Base-by-base conservation (phyloP, 2,113 vertebrate genomes). In the Galbula dea region DNA sequence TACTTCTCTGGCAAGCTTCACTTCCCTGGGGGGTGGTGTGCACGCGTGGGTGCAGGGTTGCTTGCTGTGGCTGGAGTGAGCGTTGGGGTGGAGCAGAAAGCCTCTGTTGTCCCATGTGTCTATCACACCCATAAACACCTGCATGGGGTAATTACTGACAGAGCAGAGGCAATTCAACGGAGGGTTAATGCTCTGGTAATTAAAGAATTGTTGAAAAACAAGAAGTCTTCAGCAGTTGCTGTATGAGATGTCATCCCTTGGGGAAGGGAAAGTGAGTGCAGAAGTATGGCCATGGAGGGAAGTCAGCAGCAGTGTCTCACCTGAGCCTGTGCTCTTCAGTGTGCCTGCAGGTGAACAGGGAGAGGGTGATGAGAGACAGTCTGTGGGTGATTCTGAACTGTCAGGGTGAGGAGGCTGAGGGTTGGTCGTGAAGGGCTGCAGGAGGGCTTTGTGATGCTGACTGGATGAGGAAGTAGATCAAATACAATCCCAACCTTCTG, bases 281-380 rank as follows among this genome's bases (percentile, higher is more conserved):
- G 73, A 62, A 78, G 54, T 51, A 29, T 12, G 30, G 71, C 46
- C 17, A 6, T 2, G 6, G 57, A 72, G 48, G 37, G 32, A 41
- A 20, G 20, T 67, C n/a, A 20, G 7, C 49, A 57, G 46, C 0
- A 0, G 18, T 43, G 43, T 54, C 72, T 82, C 4, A 0, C 23
- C 30, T 11, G 20, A 67, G 52, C 29, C 81, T 73, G 18, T 34
- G 52, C 58, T 67, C 36, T 37, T 82, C 34, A 27, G 18, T 2
- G 1, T 21, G 15, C 6, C 80, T 57, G 20, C 52, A 52, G n/a
- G 21, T 9, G 27, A 48, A 54, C 37, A 49, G 54, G 43, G 23
- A 58, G 58, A 46, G 49, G 23, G 37, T n/a, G 32, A 61, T 55
- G 52, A 41, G 24, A 73, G 63, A 73, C 86, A 73, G 90, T 62